Percentiles rank a stretch among this genome's conserved stretches.
Conservation (phyloP, 1,140 invertebrate species). For the Meteorus sp. region DNA sequence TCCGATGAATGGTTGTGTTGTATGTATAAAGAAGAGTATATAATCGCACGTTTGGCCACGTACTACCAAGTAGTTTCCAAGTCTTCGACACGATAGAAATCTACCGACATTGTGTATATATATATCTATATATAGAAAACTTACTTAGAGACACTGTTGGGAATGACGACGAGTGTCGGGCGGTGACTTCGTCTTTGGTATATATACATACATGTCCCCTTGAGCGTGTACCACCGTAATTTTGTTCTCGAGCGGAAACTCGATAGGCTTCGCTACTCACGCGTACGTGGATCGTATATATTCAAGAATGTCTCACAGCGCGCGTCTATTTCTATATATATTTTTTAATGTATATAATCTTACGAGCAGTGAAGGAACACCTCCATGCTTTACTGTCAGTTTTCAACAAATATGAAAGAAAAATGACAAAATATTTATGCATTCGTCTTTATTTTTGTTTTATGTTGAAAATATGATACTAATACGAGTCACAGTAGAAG, state of each 20-base stretch:
- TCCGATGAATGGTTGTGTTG: not conserved
- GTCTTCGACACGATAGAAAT: too few relatives aligned
- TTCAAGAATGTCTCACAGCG: not conserved
- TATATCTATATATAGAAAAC: not conserved
- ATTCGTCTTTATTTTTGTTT: too few relatives aligned
- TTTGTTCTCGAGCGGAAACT: conserved; percentile 16
- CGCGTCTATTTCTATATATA: not conserved
- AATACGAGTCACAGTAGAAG: too few relatives aligned
- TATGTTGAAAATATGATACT: too few relatives aligned
- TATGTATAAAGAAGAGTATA: too few relatives aligned
- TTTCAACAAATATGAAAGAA: too few relatives aligned
- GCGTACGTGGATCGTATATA: conserved; percentile 4
- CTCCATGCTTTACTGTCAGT: too few relatives aligned
- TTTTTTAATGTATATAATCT: not conserved
- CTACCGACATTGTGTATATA: too few relatives aligned
- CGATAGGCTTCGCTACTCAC: conserved; percentile 22
- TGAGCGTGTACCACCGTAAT: conserved; percentile 17
- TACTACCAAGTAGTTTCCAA: too few relatives aligned
- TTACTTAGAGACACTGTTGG: not conserved
- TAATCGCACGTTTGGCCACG: too few relatives aligned
- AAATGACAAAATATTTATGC: too few relatives aligned
- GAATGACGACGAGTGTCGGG: not conserved
- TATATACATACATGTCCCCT: too few relatives aligned
- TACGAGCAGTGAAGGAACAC: not conserved
- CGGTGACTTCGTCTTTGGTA: conserved; percentile 1